Evolutionary conservation across 1,140 invertebrate genomes (phyloP), one percentile per base, ranked within the genome.

Genomic region (Psix sp.): DNA sequence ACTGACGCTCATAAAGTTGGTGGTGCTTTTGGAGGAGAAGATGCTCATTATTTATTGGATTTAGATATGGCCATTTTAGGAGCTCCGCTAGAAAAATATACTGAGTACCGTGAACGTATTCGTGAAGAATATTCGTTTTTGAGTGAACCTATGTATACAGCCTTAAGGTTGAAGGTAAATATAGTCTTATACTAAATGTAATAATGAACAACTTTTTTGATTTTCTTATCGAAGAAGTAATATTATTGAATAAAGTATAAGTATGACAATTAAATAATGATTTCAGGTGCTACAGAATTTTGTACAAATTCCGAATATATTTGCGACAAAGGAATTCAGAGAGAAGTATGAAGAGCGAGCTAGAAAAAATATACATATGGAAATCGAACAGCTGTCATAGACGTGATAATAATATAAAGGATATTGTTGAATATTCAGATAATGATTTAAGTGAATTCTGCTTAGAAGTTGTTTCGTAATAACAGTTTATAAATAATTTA

Each of bases 221-320:
- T n/a, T n/a, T n/a, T n/a, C n/a, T n/a, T n/a, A n/a, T n/a, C n/a
- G n/a, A n/a, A n/a, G n/a, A n/a, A n/a, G n/a, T n/a, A n/a, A n/a
- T n/a, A n/a, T n/a, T n/a, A n/a, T n/a, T 18, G 17, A 10, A 15
- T 15, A 38, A 20, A 5, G 4, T 43, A 38, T 36, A 24, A 13
- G n/a, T 11, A 59, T 31, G 48, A 65, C 36, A 45, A 21, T 52
- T 24, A 17, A 38, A 52, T 57, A 36, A 10, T 48, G 60, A 40
- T 79, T 84, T 42, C 74, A 91, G 90, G 88, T 92, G 40, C 78
- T 92, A 29, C 88, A 90, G 78, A 90, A 88, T 60, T 91, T 92
- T 70, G 76, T 92, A 54, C 89, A 89, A 78, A 90, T 92, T 54
- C 91, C 91, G 35, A 91, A 92, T 74, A 91, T 92, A 76, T 92